phyloP scores from a whole-genome alignment of 2,888 invertebrate species.

The Temnothorax ravouxi region DNA sequence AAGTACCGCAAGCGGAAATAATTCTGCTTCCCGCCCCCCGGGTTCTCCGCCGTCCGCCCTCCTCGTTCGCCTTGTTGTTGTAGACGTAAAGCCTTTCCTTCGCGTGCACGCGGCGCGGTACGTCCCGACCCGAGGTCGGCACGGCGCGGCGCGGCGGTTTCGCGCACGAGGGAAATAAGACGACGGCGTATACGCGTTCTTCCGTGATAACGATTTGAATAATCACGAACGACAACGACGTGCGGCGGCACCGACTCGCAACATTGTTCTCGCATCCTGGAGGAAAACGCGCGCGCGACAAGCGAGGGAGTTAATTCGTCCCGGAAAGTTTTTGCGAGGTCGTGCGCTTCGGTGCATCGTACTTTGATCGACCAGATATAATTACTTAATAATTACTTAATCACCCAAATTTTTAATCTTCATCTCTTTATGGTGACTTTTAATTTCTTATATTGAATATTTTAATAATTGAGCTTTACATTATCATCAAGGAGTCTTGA shows the following conservation, averaged over 20 bases:
- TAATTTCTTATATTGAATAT: background rate
- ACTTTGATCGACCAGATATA: background rate
- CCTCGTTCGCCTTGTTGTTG: background rate
- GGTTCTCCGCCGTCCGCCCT: constrained; percentile 50
- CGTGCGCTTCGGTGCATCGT: background rate
- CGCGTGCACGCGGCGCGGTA: constrained; percentile 50
- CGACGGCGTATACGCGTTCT: constrained; percentile 64
- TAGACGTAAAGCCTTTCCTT: constrained; percentile 59
- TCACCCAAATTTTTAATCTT: background rate
- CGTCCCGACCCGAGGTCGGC: constrained; percentile 9
- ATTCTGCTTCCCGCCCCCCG: constrained; percentile 72
- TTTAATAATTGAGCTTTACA: background rate
- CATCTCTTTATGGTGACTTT: background rate
- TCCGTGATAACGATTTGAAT: constrained; percentile 73
- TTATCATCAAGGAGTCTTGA: background rate
- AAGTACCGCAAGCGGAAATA: constrained; percentile 82
- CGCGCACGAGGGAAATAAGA: constrained; percentile 52
- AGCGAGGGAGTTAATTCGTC: constrained; percentile 46
- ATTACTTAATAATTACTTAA: background rate
- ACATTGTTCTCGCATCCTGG: constrained; percentile 60
- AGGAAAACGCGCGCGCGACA: constrained; percentile 42
- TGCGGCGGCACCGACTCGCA: background rate
- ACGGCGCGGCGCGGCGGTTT: background rate
- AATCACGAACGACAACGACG: constrained; percentile 52
- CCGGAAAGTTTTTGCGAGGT: constrained; percentile 47